Percentiles rank a stretch among this genome's conserved stretches.
These are phyloP conservation scores for Bagarius yarrelli DNA, from an alignment of 2,113 vertebrate genomes.

Conservation along the genomic window DNA sequence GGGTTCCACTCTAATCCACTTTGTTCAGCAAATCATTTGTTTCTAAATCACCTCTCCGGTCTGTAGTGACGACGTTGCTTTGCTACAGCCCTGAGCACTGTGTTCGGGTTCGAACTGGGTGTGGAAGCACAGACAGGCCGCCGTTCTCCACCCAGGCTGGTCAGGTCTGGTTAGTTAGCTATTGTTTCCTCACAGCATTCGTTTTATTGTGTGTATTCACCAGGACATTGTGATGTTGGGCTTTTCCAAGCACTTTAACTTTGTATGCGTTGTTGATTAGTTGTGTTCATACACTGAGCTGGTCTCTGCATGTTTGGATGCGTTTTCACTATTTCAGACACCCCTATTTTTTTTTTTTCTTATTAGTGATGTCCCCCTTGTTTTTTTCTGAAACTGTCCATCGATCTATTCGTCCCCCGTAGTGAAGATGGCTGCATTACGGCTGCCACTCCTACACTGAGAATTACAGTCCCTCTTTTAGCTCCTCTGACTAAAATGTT, in stretches of 20 bases:
- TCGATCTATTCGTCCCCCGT: not conserved
- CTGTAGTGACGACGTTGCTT: conserved; percentile 1
- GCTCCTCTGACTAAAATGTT: not conserved
- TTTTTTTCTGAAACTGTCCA: not conserved
- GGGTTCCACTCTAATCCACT: not conserved
- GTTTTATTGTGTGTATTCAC: not conserved
- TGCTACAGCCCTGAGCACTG: not conserved
- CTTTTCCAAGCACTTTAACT: conserved; percentile 44
- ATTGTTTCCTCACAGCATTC: not conserved
- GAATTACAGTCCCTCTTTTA: not conserved
- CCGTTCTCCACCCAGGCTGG: not conserved
- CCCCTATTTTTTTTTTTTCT: not conserved
- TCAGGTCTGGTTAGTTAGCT: conserved; percentile 5
- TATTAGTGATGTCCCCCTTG: not conserved
- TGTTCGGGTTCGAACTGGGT: conserved; percentile 31
- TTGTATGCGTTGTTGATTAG: conserved; percentile 25
- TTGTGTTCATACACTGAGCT: conserved; percentile 21
- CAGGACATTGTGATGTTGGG: conserved; percentile 1
- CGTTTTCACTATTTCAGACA: not conserved
- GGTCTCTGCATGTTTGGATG: conserved; percentile 38
- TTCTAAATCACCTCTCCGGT: conserved; percentile 6
- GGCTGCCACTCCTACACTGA: conserved; percentile 5
- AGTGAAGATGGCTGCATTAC: not conserved
- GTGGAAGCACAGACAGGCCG: not conserved
- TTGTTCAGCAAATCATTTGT: not conserved